Conservation (phyloP, 2,797 vertebrate genomes). For the Carduelis carduelis region DNA sequence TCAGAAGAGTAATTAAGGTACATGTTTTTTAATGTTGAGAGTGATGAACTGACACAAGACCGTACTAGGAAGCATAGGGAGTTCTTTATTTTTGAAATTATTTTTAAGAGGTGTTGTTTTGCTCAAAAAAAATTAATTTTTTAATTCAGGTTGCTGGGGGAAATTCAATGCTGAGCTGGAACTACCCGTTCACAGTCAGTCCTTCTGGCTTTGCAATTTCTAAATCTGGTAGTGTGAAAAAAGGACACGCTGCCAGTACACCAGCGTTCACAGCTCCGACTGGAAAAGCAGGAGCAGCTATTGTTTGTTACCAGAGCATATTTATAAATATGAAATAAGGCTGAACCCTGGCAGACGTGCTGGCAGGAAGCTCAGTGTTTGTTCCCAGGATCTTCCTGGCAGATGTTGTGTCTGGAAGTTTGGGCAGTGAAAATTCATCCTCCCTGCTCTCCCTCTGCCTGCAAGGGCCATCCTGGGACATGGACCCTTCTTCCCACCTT, state of each 20-base stretch:
- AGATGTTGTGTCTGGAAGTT: background rate
- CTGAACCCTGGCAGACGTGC: slow-evolving; percentile 9
- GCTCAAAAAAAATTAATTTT: background rate
- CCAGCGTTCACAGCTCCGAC: background rate
- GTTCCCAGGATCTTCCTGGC: background rate
- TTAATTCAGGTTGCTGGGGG: background rate
- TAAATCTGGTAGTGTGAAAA: slow-evolving; percentile 12
- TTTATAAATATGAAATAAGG: slow-evolving; percentile 5
- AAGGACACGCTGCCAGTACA: background rate
- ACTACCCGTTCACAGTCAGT: background rate
- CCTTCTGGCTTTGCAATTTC: slow-evolving; percentile 14
- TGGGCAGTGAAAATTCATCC: background rate
- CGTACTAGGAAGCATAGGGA: rapidly evolving
- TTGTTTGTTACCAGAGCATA: slow-evolving; percentile 13
- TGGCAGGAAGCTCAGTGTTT: background rate
- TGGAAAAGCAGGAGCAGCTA: background rate
- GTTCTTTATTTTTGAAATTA: background rate
- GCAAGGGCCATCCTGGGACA: no score
- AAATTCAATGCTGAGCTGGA: background rate
- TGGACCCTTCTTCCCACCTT: background rate
- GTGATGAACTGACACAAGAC: slow-evolving; percentile 11
- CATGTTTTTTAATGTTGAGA: slow-evolving; percentile 18
- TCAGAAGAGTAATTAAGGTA: slow-evolving; percentile 40
- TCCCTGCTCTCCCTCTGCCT: rapidly evolving
- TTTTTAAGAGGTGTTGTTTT: background rate